Base-by-base conservation (phyloP, 2,797 vertebrate genomes). In the Esox lucius region DNA sequence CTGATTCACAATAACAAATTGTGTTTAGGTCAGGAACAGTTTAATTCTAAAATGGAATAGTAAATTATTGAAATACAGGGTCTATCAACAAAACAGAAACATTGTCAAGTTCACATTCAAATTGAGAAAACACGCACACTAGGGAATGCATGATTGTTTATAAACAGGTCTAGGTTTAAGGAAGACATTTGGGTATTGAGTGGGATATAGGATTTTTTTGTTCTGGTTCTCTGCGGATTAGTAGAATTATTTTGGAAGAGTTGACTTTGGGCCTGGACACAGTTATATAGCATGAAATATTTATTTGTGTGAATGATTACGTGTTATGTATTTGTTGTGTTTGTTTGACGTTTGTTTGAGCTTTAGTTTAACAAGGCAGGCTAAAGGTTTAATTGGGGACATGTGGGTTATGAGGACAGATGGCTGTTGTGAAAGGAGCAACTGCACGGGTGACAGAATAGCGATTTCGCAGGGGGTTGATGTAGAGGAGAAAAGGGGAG, bases 401-500 rank as follows among this genome's bases (percentile, higher is more conserved):
- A 33, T 42, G 19, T 61, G 33, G 22, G 51, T 75, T 77, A 80
- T 84, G 83, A 75, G 87, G 83, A 84, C 91, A 91, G 89, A 90
- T 91, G 89, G 89, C 77, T 86, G 68, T 73, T 80, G 70, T 85
- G 74, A 83, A 87, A 86, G 81, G 81, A 81, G 84, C 71, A 71
- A 81, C 84, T 76, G 71, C 74, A 48, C 22, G 85, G 84, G 74
- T 68, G 75, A 81, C 82, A 83, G 90, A 82, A 88, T 84, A 76
- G 82, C 78, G 78, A 66, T 77, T 80, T 75, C 79, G 79, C 78
- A 81, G 68, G 22, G 42, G 68, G 78, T 77, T 89, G 75, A 78
- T 74, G 68, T 68, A 33, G 66, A 71, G 78, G 56, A 65, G 19
- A 53, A 5, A 67, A 74, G 68, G 61, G 35, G 42, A 71, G 53